Evolutionary conservation across 2,113 vertebrate species (phyloP).

Genomic region (Terrapene triunguis): DNA sequence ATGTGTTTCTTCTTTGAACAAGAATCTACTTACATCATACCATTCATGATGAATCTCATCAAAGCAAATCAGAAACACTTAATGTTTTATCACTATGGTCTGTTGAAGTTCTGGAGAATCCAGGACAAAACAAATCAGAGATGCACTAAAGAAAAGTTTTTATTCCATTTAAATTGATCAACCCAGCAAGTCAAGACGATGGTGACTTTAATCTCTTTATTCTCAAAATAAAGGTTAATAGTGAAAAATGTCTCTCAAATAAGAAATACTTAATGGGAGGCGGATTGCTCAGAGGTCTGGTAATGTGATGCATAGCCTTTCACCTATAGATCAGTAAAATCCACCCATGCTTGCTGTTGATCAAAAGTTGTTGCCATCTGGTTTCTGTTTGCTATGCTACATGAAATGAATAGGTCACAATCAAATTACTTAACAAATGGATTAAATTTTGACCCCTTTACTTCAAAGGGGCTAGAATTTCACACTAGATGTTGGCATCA

Average conservation of each 20-base stretch:
- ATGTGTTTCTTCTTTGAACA: not conserved
- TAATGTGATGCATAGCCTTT: not conserved
- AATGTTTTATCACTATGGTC: not conserved
- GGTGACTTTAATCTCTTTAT: not conserved
- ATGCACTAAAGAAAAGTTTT: constrained; percentile 5
- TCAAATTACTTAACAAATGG: not conserved
- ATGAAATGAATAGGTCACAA: not conserved
- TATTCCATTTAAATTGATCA: constrained; percentile 12
- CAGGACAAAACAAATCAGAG: not conserved
- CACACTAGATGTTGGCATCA: not conserved
- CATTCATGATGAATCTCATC: not conserved
- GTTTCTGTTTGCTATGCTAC: not conserved
- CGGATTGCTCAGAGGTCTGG: not conserved
- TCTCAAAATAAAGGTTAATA: not conserved
- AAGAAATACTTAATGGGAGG: not conserved
- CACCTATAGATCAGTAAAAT: not conserved
- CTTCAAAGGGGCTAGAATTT: not conserved
- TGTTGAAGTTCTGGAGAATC: constrained; percentile 22
- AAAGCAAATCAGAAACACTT: constrained; percentile 2
- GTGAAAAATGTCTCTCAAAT: not conserved
- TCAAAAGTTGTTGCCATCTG: not conserved
- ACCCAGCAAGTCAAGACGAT: not conserved
- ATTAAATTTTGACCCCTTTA: not conserved
- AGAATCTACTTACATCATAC: not conserved
- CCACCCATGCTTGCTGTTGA: not conserved